Evolutionary conservation across 2,888 invertebrate species (phyloP).

Genomic region (Lithophane leautieri): DNA sequence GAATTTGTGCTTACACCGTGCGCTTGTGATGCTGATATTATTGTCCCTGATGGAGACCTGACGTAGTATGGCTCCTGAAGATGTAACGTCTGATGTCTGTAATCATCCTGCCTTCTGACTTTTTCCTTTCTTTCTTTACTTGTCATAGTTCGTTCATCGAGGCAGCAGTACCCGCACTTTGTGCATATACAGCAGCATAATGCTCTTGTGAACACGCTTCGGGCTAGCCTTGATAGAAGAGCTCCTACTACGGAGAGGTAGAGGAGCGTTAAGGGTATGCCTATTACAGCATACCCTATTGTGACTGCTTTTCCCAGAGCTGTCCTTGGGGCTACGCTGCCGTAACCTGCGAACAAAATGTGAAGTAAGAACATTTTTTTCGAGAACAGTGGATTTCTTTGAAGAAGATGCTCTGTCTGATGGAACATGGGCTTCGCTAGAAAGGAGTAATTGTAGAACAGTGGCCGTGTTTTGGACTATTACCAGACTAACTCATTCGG

Average conservation of each 20-base stretch:
- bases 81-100: constrained; percentile 90
- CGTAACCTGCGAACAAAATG: constrained; percentile 93
- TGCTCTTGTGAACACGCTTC: constrained; percentile 95
- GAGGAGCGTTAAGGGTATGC: constrained; percentile 96
- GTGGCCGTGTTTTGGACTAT: no score
- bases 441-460: background rate
- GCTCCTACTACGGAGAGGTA: constrained; percentile 97
- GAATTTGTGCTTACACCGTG: constrained; percentile 85
- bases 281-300: constrained; percentile 96
- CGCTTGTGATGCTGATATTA: constrained; percentile 89
- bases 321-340: constrained; percentile 97
- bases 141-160: constrained; percentile 95
- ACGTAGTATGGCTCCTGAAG: constrained; percentile 94
- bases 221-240: constrained; percentile 94
- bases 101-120: constrained; percentile 93
- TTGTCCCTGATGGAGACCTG: constrained; percentile 88
- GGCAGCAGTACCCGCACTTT: constrained; percentile 96
- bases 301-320: constrained; percentile 97
- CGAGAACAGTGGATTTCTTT: background rate
- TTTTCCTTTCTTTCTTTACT: constrained; percentile 95
- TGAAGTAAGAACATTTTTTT: background rate
- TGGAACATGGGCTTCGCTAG: background rate
- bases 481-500: background rate
- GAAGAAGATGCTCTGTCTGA: background rate
- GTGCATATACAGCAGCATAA: constrained; percentile 96